Conservation (phyloP, 2,113 vertebrate species). For the Petroica traversi region DNA sequence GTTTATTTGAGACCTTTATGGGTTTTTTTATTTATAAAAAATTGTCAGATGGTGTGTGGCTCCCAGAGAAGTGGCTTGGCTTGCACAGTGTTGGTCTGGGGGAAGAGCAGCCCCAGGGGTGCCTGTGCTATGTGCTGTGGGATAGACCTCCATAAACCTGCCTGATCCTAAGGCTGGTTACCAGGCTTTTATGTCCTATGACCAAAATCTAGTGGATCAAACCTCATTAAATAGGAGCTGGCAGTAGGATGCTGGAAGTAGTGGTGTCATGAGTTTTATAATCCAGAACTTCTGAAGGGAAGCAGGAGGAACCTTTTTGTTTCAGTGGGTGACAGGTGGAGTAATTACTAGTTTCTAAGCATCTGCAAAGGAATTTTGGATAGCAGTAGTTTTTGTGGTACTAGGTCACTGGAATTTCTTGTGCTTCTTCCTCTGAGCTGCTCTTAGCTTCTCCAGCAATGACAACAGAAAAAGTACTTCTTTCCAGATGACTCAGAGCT, state of each 20-base stretch:
- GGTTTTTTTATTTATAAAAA: background rate
- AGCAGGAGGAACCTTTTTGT: background rate
- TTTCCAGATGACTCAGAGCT: background rate
- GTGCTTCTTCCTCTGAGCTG: background rate
- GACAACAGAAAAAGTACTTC: background rate
- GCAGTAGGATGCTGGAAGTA: background rate
- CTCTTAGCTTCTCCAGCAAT: background rate
- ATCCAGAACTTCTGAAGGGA: background rate
- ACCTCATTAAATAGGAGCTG: background rate
- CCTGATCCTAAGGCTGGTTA: background rate
- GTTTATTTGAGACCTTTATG: background rate
- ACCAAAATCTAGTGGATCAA: background rate
- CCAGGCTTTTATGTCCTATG: background rate
- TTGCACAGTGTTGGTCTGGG: background rate
- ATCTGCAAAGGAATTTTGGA: background rate
- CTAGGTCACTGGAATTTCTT: background rate
- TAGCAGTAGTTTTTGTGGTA: background rate
- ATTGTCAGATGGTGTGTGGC: background rate
- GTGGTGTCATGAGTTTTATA: background rate
- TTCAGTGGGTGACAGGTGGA: background rate
- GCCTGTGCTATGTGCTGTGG: background rate
- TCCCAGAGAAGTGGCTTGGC: background rate
- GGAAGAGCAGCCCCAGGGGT: background rate
- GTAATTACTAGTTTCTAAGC: background rate
- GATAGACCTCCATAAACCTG: background rate